Evolutionary conservation across 2,113 vertebrate species (phyloP).

Genomic region (Girardinichthys multiradiatus): DNA sequence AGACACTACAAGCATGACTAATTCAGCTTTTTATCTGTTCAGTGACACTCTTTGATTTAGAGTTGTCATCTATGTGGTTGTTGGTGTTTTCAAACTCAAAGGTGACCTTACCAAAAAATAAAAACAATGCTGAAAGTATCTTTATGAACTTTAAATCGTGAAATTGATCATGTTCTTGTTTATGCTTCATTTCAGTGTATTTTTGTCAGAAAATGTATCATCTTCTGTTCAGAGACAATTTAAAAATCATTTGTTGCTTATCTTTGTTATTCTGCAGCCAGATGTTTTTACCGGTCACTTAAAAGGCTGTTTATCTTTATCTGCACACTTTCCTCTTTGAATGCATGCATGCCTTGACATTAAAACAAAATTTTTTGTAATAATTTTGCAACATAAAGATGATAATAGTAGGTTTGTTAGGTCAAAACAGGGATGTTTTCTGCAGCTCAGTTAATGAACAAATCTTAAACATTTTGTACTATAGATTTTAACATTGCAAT

Average conservation of each 20-base stretch:
- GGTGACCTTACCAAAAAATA: not conserved
- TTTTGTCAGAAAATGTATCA: not conserved
- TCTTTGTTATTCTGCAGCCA: not conserved
- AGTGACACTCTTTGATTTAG: not conserved
- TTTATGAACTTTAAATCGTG: not conserved
- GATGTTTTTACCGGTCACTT: not conserved
- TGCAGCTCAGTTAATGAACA: not conserved
- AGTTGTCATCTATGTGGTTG: not conserved
- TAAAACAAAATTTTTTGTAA: not conserved
- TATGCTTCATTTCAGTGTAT: slow-evolving; percentile 5
- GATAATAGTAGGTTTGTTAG: not conserved
- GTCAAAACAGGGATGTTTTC: not conserved
- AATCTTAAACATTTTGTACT: not conserved
- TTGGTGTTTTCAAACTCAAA: not conserved
- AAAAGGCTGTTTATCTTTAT: not conserved
- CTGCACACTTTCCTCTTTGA: not conserved
- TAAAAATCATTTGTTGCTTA: not conserved
- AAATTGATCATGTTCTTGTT: not conserved
- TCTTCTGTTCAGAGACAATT: not conserved
- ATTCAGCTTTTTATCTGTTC: not conserved
- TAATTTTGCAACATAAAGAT: not conserved
- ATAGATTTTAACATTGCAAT: not conserved
- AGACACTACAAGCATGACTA: slow-evolving; percentile 22
- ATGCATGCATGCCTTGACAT: not conserved
- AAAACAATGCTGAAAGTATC: not conserved